Conservation (phyloP, 1,140 invertebrate species). For the Drosophila burlai region DNA sequence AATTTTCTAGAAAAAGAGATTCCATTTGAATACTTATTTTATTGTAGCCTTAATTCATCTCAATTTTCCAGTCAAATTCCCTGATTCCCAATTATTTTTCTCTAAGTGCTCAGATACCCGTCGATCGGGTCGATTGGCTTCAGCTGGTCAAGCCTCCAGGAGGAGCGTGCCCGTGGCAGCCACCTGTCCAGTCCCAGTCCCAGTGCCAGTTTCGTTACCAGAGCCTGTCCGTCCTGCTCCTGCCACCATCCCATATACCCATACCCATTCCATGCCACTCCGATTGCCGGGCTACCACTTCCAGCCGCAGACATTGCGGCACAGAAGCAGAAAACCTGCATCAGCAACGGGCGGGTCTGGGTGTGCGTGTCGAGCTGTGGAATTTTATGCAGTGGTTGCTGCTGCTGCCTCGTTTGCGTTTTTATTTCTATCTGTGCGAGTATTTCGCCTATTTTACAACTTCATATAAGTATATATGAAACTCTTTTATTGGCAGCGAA, state of each 20-base stretch:
- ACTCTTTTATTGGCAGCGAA: conserved; percentile 67
- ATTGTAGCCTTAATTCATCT: background rate
- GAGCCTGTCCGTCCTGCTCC: conserved; percentile 31
- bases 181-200: conserved; percentile 51
- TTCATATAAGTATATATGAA: conserved; percentile 65
- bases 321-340: conserved; percentile 57
- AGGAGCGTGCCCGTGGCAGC: conserved; percentile 48
- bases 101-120: conserved; percentile 47
- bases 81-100: background rate
- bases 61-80: background rate
- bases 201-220: conserved; percentile 28
- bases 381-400: conserved; percentile 77
- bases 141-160: conserved; percentile 69
- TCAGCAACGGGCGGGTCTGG: conserved; percentile 6
- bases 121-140: conserved; percentile 64
- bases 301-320: conserved; percentile 71
- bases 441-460: conserved; percentile 68
- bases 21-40: no score
- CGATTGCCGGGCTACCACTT: conserved; percentile 14
- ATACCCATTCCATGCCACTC: conserved; percentile 27
- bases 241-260: conserved; percentile 11
- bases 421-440: conserved; percentile 55
- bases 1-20: no score
- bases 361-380: conserved; percentile 72
- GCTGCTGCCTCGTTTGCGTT: conserved; percentile 63